Evolutionary conservation across 1,140 invertebrate species (phyloP).

Genomic region (Stratiolaelaps scimitus): DNA sequence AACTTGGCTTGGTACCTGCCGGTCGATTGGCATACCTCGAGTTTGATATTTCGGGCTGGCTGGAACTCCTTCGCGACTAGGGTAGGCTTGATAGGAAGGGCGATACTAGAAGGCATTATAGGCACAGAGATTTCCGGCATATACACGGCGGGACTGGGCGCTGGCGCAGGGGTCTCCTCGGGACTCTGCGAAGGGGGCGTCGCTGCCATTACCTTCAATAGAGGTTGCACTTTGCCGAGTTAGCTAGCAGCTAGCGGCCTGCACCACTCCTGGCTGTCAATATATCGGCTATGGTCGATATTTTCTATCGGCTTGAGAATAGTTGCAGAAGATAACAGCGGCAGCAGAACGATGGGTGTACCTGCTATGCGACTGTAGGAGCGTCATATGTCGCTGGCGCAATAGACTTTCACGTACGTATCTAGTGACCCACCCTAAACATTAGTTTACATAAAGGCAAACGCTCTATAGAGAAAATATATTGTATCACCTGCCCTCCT

Average conservation of each 20-base stretch:
- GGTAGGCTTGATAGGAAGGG: not conserved
- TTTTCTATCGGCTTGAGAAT: not conserved
- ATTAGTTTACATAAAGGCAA: too few relatives aligned
- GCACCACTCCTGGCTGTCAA: too few relatives aligned
- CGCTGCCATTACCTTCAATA: conserved; percentile 19
- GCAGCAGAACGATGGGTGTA: too few relatives aligned
- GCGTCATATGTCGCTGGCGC: too few relatives aligned
- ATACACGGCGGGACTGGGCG: not conserved
- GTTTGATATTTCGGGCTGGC: conserved; percentile 9
- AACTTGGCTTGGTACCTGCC: conserved; percentile 22
- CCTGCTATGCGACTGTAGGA: too few relatives aligned
- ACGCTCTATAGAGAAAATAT: too few relatives aligned
- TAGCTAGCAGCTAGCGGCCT: too few relatives aligned
- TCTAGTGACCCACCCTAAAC: too few relatives aligned
- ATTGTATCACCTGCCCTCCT: too few relatives aligned
- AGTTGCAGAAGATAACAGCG: not conserved
- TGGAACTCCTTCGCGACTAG: conserved; percentile 6
- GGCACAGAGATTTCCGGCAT: not conserved
- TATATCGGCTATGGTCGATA: too few relatives aligned
- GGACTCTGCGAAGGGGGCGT: not conserved
- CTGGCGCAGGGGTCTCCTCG: not conserved
- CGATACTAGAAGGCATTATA: conserved; percentile 30
- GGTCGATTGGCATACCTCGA: conserved; percentile 17
- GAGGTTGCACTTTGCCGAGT: not conserved
- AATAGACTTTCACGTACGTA: too few relatives aligned